Percentiles rank a stretch among this genome's conserved stretches.
Evolutionary conservation across 1,140 invertebrate species (phyloP).

Genomic region (Drosophila auraria): DNA sequence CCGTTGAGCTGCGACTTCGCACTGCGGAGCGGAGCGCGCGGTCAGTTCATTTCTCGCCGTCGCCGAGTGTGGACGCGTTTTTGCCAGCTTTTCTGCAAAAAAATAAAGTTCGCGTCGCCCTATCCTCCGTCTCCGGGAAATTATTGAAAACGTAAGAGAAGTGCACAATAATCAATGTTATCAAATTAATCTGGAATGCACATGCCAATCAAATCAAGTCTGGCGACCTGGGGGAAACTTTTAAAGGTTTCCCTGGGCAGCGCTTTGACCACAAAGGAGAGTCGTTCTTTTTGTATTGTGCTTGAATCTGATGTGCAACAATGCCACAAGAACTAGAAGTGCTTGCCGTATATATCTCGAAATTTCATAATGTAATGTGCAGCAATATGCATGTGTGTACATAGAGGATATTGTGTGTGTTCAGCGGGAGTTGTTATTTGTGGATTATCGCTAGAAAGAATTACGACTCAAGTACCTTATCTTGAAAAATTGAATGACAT

Average conservation of each 20-base stretch:
- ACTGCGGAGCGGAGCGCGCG: constrained; percentile 3
- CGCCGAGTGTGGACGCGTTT: constrained; percentile 63
- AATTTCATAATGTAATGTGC: constrained; percentile 20
- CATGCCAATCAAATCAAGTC: constrained; percentile 13
- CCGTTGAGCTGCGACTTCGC: constrained; percentile 19
- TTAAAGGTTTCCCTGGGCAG: neutral
- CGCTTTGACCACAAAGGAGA: constrained; percentile 16
- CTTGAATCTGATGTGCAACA: constrained; percentile 15
- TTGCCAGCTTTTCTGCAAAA: constrained; percentile 5
- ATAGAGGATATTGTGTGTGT: constrained; percentile 7
- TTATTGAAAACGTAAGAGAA: constrained; percentile 25
- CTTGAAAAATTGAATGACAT: constrained; percentile 1
- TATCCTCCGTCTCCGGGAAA: constrained; percentile 23
- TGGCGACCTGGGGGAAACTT: neutral
- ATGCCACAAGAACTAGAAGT: constrained; percentile 8
- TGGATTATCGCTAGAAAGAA: constrained; percentile 2
- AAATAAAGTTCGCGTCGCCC: constrained; percentile 40
- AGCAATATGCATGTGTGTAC: constrained; percentile 1
- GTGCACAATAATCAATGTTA: constrained; percentile 44
- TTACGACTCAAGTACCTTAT: constrained; percentile 1
- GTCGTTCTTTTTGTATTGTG: constrained; percentile 16
- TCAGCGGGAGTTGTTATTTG: neutral
- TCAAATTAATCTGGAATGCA: constrained; percentile 14
- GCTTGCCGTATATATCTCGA: neutral
- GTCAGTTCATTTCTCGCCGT: constrained; percentile 66